These are phyloP conservation scores for Diadumene lineata DNA, from an alignment of 92 coral and sea anemone species.

Conservation along the genomic window DNA sequence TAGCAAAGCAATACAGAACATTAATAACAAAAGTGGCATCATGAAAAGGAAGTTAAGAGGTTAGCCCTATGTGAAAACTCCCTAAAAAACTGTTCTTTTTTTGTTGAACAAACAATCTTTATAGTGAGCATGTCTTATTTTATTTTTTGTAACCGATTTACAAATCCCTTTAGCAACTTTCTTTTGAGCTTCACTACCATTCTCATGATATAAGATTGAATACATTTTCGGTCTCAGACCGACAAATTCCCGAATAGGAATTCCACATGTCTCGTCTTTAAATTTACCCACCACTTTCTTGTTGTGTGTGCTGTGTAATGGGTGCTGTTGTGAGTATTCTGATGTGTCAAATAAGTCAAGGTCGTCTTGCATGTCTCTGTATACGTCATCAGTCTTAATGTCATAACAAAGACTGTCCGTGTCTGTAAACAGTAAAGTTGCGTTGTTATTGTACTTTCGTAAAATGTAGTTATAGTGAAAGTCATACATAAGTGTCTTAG, in stretches of 20 bases:
- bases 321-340: no score
- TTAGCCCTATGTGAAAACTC: no score
- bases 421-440: constrained; percentile 43
- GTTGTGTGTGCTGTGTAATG: no score
- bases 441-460: constrained; percentile 15
- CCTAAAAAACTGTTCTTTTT: constrained; percentile 3
- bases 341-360: constrained; percentile 26
- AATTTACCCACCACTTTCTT: constrained; percentile 32
- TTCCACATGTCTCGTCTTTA: constrained; percentile 36
- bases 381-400: constrained; percentile 22
- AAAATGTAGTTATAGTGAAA: constrained; percentile 40
- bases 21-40: no score
- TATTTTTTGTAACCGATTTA: not conserved
- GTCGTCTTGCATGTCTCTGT: constrained; percentile 24
- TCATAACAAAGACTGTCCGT: constrained; percentile 37
- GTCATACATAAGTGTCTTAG: no score
- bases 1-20: no score
- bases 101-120: constrained; percentile 23
- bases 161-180: constrained; percentile 41
- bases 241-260: constrained; percentile 37
- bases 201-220: constrained; percentile 18
- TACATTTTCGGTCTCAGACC: constrained; percentile 49
- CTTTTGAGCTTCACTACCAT: constrained; percentile 29
- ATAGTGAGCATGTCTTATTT: constrained; percentile 22
- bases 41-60: no score